A percentile compares a stretch with the other conserved stretches of the same genome.
These are phyloP conservation scores for Cisticola juncidis DNA, from an alignment of 2,113 vertebrate species.

Conservation along the genomic window DNA sequence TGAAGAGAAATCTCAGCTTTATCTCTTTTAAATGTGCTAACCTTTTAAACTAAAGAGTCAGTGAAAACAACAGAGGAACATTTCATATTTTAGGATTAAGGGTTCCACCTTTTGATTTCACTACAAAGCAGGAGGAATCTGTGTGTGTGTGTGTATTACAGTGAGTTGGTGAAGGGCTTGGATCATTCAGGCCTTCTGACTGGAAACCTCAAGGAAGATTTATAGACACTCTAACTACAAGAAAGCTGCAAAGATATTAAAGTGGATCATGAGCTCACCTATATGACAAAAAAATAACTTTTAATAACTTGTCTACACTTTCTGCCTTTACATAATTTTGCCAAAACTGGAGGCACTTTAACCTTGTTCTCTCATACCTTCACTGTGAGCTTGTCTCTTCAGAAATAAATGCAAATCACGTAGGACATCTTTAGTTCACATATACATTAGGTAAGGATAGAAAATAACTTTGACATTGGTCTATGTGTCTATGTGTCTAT, in stretches of 20 bases:
- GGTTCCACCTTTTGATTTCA: background rate
- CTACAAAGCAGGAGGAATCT: background rate
- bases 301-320: background rate
- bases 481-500: background rate
- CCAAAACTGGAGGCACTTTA: background rate
- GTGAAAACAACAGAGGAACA: background rate
- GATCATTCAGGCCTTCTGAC: background rate
- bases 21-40: background rate
- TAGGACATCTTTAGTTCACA: background rate
- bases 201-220: background rate
- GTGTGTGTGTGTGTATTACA: background rate
- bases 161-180: background rate
- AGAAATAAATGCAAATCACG: background rate
- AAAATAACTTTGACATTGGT: background rate
- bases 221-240: background rate
- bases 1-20: background rate
- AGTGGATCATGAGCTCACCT: background rate
- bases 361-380: background rate
- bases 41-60: background rate
- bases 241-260: background rate
- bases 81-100: background rate
- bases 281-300: background rate
- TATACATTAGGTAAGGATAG: background rate
- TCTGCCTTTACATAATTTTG: background rate
- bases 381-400: background rate